Conservation (phyloP, 2,113 vertebrate species). For the Paratilapia polleni region DNA sequence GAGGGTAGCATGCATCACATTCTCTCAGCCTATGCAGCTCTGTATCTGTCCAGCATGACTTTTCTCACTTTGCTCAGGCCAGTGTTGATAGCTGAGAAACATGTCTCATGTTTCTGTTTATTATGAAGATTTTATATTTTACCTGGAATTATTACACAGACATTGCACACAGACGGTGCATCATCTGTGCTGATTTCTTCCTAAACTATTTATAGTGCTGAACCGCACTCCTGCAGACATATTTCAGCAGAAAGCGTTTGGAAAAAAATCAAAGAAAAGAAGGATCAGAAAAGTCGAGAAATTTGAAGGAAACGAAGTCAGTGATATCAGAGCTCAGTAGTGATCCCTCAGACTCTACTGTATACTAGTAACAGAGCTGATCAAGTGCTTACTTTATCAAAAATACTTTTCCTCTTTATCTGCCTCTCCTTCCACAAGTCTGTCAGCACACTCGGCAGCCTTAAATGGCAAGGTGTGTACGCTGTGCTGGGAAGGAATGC, state of each 20-base stretch:
- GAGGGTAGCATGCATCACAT: conserved; percentile 52
- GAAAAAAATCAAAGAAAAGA: neutral
- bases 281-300: neutral
- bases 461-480: conserved; percentile 77
- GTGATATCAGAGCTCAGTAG: neutral
- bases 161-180: neutral
- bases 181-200: neutral
- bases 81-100: neutral
- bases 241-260: neutral
- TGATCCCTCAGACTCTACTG: conserved; percentile 2
- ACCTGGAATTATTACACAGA: neutral
- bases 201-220: neutral
- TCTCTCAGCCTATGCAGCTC: neutral
- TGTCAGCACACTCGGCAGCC: conserved; percentile 66
- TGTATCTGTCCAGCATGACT: too few species aligned
- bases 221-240: neutral
- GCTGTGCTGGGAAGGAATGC: conserved; percentile 68
- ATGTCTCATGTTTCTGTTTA: neutral
- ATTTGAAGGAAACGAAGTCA: neutral
- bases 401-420: conserved; percentile 34
- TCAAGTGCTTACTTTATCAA: conserved; percentile 37
- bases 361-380: conserved; percentile 26
- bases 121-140: neutral
- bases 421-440: conserved; percentile 23
- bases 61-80: neutral